Conservation (phyloP, 2,113 vertebrate genomes). For the Pollachius pollachius region DNA sequence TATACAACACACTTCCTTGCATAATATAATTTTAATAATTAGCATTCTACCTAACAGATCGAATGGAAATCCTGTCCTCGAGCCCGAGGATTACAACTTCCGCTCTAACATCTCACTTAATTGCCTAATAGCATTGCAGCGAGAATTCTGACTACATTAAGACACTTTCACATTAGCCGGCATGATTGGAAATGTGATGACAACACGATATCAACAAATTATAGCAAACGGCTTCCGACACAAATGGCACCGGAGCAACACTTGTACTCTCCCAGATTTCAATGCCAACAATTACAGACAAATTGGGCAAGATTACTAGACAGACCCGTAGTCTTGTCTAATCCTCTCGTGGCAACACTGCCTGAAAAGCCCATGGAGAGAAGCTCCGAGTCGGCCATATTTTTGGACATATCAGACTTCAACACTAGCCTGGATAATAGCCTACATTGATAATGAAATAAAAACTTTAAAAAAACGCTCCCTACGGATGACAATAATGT, state of each 20-base stretch:
- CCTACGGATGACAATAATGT: too few species aligned
- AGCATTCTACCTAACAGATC: constrained; percentile 85
- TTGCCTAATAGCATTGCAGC: constrained; percentile 99
- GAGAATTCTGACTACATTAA: constrained; percentile 92
- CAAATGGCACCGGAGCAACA: constrained; percentile 89
- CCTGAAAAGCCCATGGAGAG: constrained; percentile 1
- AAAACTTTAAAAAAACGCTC: too few species aligned
- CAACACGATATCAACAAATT: constrained; percentile 97
- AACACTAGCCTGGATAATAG: too few species aligned
- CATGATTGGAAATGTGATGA: constrained; percentile 98
- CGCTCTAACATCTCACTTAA: constrained; percentile 90
- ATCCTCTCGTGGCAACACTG: constrained; percentile 75
- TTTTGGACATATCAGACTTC: too few species aligned
- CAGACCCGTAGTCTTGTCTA: constrained; percentile 68
- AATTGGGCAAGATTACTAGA: constrained; percentile 84
- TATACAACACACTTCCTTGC: constrained; percentile 74
- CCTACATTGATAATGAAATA: too few species aligned
- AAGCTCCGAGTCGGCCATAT: neutral
- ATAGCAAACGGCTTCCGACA: constrained; percentile 88
- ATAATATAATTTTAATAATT: constrained; percentile 93
- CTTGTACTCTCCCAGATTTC: constrained; percentile 94
- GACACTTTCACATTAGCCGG: constrained; percentile 92
- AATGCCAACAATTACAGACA: constrained; percentile 98
- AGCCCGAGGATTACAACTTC: constrained; percentile 89
- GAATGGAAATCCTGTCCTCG: constrained; percentile 82